Base-by-base conservation (phyloP, 2,888 invertebrate genomes). In the Asteroscopus sphinx region DNA sequence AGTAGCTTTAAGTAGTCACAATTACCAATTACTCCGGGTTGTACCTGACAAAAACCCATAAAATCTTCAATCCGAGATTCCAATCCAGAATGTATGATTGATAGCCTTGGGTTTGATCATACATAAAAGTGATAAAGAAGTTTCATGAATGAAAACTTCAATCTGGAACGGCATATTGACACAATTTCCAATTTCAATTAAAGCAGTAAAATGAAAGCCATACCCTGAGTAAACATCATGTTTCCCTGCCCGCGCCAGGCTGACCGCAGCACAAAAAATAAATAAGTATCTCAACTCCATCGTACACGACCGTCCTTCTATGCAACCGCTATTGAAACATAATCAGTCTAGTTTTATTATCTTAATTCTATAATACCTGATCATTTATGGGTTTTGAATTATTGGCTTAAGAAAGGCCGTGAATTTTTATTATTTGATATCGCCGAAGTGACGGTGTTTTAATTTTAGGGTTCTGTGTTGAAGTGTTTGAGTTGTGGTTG, bases 211-310 rank as follows among this genome's bases (percentile, higher is more conserved):
- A 3, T 4, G 9, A 21, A 28, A 13, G 5, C 6, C 25, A 1
- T 45, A 65, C 64, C 48, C 45, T 16, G 53, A 36, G 45, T 66
- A 65, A 11, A 2, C 15, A 4, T 66, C 65, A 41, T 65, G 48
- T 13, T 17, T 48, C n/a, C 59, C 66, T 1, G 66, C 66, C 6
- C 6, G 32, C 11, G n/a, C 66, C 26, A 47, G 17, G 8, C 53
- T 8, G 13, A 41, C 7, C 62, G 35, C 33, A 15, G 21, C 47
- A n/a, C 44, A 59, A 9, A 53, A 17, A 4, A 65, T 1, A 2
- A 53, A n/a, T 25, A 48, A 5, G 1, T 15, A 16, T 15, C 36
- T 35, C 7, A 35, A 6, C 28, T 40, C 40, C 66, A 64, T 64
- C 11, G 4, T 16, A 7, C 8, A 37, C 41, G 25, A 41, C 39